Evolutionary conservation across 2,113 vertebrate species (phyloP), one percentile per base, ranked within the genome.

Genomic region (Hucho hucho): DNA sequence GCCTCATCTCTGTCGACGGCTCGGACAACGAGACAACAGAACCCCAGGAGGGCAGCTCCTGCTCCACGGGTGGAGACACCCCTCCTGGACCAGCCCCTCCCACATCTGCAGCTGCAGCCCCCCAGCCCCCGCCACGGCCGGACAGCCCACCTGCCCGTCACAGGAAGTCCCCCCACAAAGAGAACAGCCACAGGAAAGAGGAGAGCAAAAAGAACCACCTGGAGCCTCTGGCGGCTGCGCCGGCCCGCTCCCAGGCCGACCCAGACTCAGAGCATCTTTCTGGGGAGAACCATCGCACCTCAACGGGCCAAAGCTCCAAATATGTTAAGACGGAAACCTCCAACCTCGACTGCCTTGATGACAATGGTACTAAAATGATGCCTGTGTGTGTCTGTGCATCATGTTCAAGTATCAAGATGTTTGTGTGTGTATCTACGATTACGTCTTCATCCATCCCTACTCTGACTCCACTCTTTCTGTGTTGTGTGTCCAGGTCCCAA

Each of bases 1-100:
- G 98, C 70, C 96, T 97, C 43, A 98, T 99, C 85, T 99, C 98
- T 0, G 95, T 99, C 6, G 97, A 98, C 0, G 96, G 96, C 1
- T 99, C 98, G 0, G 98, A 99, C 88, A 88, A 90, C 1, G 97
- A 98, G 73, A 90, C 77, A 9, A 79, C 84, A 16, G 84, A 66
- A 28, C 76, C 81, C 20, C 94, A 75, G 65, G 85, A 76, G 91
- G 90, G 74, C 83, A 89, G 80, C 79, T 78, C n/a, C 64, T 25
- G 24, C 78, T 88, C 73, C 13, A 69, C 76, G 74, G 76, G 84
- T 70, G 88, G 89, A 80, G 89, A 86, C 58, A n/a, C 73, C 6
- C 61, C 69, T 0, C 72, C 73, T 22, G 74, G 69, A 24, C 58
- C 78, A 26, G 66, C 68, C n/a, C 75, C 81, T 9, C 63, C 83